Base-by-base conservation (phyloP, 2,797 vertebrate species). In the Epinephelus awoara region DNA sequence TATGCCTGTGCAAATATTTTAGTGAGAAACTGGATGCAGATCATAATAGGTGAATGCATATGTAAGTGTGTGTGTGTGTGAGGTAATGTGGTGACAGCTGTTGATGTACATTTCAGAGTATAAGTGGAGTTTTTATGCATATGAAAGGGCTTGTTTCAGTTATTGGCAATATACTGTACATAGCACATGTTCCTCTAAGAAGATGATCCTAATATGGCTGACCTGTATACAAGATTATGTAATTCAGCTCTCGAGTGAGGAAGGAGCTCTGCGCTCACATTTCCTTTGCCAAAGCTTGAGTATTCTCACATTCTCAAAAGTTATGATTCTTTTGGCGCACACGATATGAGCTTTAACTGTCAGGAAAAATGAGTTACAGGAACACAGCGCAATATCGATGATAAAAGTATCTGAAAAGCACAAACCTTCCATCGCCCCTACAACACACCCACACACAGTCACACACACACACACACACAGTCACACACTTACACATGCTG, bases 211-310 rank as follows among this genome's bases (percentile, higher is more conserved):
- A 88, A 90, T 69, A 81, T 79, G 82, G 82, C 80, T 90, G 92
- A 91, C 89, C 87, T 91, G 87, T 85, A 86, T 86, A 73, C 72
- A 73, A 69, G 71, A 88, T 88, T 83, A 89, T 75, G 75, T 88
- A 87, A 87, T 80, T 79, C 61, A 64, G 73, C 84, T 85, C 75
- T 83, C n/a, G 51, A 79, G 85, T 82, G 63, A 74, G 85, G 73
- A 55, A 74, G 44, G 67, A 78, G 81, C 75, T 85, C 77, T 72
- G 65, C 29, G 25, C 61, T 63, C 77, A 73, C 72, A 50, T 82
- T 70, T 67, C 58, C 68, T 77, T 68, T 73, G 67, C 83, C 65
- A 81, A 66, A 84, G 79, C 85, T 77, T 69, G 55, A 79, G 50
- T 40, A 40, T 59, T 68, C 73, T 78, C 61, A 74, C 73, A 62